These are phyloP conservation scores for Aegithalos caudatus DNA, from an alignment of 2,113 vertebrate species.

Conservation along the genomic window DNA sequence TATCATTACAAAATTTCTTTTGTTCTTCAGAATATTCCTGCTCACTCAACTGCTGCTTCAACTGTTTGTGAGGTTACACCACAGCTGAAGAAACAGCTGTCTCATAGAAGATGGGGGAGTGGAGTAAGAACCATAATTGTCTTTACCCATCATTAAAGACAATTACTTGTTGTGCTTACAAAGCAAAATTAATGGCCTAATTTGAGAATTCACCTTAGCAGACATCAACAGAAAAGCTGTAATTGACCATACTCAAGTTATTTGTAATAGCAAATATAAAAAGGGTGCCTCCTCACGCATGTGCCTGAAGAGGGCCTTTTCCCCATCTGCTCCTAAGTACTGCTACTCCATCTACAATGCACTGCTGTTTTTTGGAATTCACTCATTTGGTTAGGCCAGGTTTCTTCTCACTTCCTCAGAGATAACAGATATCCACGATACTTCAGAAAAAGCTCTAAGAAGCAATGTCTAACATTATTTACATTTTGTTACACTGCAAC, in stretches of 20 bases:
- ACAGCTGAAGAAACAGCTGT: not conserved
- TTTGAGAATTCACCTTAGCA: not conserved
- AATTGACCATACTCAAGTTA: not conserved
- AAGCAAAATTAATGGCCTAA: not conserved
- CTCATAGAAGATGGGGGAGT: not conserved
- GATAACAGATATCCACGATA: not conserved
- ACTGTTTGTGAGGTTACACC: not conserved
- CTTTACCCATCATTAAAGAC: not conserved
- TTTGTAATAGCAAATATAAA: not conserved
- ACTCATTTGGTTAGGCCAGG: not conserved
- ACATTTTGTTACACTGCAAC: not conserved
- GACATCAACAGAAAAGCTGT: not conserved
- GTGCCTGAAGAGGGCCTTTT: not conserved
- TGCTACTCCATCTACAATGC: not conserved
- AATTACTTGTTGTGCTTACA: not conserved
- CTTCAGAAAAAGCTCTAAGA: not conserved
- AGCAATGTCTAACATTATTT: not conserved
- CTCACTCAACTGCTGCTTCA: not conserved
- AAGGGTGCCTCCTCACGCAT: not conserved
- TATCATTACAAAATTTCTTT: not conserved
- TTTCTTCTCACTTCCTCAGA: not conserved
- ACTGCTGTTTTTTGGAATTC: not conserved
- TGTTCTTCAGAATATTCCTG: not conserved
- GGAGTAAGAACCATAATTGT: not conserved
- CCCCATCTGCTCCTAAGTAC: not conserved